A percentile compares a stretch with the other conserved stretches of the same genome.
Evolutionary conservation across 2,113 vertebrate genomes (phyloP).

Genomic region (Damaliscus lunatus): DNA sequence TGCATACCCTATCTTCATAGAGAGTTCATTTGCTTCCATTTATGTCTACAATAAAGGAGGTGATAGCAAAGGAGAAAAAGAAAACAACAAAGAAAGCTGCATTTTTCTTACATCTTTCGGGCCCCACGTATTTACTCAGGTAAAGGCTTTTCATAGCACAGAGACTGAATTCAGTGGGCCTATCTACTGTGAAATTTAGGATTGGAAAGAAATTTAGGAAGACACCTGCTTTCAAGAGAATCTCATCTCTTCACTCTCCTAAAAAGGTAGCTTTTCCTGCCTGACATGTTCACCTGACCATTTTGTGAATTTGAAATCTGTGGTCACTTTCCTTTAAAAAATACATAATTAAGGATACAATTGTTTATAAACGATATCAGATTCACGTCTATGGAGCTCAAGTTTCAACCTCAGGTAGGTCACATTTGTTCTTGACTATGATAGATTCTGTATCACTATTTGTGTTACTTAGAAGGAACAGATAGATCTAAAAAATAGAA

Average conservation of each 20-base stretch:
- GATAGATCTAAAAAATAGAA: not conserved
- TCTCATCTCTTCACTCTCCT: not conserved
- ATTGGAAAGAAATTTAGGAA: conserved; percentile 13
- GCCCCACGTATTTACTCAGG: not conserved
- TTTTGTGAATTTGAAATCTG: not conserved
- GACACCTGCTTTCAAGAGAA: not conserved
- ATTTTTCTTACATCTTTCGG: not conserved
- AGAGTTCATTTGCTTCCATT: not conserved
- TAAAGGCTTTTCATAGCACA: not conserved
- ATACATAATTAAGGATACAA: not conserved
- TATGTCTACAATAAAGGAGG: not conserved
- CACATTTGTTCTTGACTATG: not conserved
- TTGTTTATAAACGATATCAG: not conserved
- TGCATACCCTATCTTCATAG: not conserved
- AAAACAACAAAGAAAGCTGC: not conserved
- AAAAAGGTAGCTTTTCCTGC: not conserved
- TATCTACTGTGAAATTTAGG: conserved; percentile 26
- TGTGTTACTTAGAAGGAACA: not conserved
- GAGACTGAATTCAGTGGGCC: not conserved
- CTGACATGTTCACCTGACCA: not conserved
- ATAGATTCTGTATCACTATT: not conserved
- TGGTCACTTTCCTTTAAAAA: not conserved
- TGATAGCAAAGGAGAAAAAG: not conserved
- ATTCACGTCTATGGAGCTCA: not conserved
- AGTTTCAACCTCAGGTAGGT: not conserved